A percentile compares a stretch with the other conserved stretches of the same genome.
Evolutionary conservation across 2,797 vertebrate species (phyloP).

Genomic region (Hipposideros larvatus): DNA sequence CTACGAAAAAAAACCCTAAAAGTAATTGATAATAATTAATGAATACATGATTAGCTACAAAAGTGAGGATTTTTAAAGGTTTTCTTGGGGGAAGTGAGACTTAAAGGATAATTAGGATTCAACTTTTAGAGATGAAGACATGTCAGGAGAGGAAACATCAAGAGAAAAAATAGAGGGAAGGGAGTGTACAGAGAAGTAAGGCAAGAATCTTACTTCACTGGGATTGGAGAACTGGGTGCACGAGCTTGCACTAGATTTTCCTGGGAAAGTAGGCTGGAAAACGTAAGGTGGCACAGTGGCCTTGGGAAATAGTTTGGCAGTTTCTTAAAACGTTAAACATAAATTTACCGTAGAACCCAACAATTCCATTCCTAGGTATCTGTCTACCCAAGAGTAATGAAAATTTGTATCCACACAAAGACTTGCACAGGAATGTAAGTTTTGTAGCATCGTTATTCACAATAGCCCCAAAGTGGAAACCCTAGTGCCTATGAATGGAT

Average conservation of each 20-base stretch:
- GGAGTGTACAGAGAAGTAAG: background rate
- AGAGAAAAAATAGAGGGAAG: background rate
- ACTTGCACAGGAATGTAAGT: background rate
- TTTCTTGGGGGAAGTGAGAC: background rate
- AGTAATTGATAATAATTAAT: background rate
- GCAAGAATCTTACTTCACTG: background rate
- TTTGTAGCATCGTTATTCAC: background rate
- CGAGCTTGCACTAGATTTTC: background rate
- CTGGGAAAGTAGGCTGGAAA: background rate
- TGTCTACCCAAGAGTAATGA: background rate
- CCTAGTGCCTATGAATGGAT: background rate
- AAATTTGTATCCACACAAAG: background rate
- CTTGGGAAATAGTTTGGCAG: background rate
- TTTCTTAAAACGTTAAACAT: background rate
- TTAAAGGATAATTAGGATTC: background rate
- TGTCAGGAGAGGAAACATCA: slow-evolving; percentile 1
- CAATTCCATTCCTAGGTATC: background rate
- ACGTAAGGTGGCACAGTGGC: background rate
- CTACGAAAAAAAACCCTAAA: background rate
- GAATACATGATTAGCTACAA: background rate
- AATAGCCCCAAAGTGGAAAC: background rate
- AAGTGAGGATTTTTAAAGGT: background rate
- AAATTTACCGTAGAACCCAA: background rate
- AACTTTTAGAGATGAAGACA: slow-evolving; percentile 17
- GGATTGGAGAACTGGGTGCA: background rate